Evolutionary conservation across 2,797 vertebrate species (phyloP).

Genomic region (Gymnothorax reevesii): DNA sequence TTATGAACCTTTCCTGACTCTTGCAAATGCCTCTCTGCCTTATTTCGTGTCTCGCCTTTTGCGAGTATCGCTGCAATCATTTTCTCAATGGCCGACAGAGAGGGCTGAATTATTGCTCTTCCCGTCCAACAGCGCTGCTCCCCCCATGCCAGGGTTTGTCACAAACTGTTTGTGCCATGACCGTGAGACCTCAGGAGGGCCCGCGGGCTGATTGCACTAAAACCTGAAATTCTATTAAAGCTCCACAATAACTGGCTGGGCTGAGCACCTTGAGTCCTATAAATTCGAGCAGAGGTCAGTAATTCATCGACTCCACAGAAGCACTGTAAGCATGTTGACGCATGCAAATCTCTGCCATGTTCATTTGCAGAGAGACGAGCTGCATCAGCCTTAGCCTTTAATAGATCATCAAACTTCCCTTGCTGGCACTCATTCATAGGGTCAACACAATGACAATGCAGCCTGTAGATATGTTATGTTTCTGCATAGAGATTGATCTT

Average conservation of each 20-base stretch:
- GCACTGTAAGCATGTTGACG: not conserved
- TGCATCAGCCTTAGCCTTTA: conserved; percentile 6
- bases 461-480: too few relatives aligned
- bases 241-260: not conserved
- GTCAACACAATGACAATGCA: too few relatives aligned
- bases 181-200: not conserved
- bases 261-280: too few relatives aligned
- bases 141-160: not conserved
- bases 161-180: not conserved
- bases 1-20: not conserved
- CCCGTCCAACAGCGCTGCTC: not conserved
- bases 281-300: not conserved
- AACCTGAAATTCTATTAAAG: conserved; percentile 3
- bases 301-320: not conserved
- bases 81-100: not conserved
- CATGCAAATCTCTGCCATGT: conserved; percentile 21
- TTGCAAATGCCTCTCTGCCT: not conserved
- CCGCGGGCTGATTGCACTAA: not conserved
- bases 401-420: too few relatives aligned
- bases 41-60: not conserved
- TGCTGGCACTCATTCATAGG: too few relatives aligned
- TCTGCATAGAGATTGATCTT: too few relatives aligned
- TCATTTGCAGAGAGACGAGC: conserved; percentile 41
- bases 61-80: not conserved
- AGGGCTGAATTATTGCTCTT: not conserved